Evolutionary conservation across 1,140 invertebrate genomes (phyloP).

Genomic region (Drosophila mauritiana): DNA sequence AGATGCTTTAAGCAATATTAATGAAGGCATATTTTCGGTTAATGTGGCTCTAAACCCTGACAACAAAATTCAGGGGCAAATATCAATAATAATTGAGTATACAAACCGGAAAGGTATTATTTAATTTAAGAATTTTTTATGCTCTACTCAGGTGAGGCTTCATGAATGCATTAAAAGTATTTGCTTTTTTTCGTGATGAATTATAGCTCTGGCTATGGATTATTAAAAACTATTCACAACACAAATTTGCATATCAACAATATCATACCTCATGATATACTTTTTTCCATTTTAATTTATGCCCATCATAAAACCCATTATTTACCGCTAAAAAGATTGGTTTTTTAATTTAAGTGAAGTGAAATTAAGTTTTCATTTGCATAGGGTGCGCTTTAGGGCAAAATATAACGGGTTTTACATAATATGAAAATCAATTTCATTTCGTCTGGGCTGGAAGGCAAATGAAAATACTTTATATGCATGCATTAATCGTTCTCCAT

Average conservation of each 20-base stretch:
- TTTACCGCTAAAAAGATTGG: background rate
- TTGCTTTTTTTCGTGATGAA: background rate
- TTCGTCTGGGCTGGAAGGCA: background rate
- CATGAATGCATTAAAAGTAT: background rate
- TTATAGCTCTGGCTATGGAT: background rate
- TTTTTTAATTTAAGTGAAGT: background rate
- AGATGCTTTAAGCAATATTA: slow-evolving; percentile 42
- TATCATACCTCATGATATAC: no score
- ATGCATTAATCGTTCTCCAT: background rate
- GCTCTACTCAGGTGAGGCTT: background rate
- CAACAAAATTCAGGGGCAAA: slow-evolving; percentile 27
- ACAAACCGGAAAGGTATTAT: no score
- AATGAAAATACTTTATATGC: no score
- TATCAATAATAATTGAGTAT: slow-evolving; percentile 21
- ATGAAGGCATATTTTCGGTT: slow-evolving; percentile 30
- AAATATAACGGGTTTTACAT: background rate
- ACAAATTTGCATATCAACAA: slow-evolving; percentile 12
- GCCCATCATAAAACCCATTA: background rate
- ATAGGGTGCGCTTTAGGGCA: background rate
- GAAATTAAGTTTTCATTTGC: background rate
- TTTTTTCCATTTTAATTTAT: background rate
- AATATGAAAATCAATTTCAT: background rate
- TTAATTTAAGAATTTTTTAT: background rate
- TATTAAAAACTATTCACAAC: background rate
- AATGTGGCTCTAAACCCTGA: slow-evolving; percentile 25